Evolutionary conservation across 2,113 vertebrate genomes (phyloP).

Genomic region (Petroica traversi): DNA sequence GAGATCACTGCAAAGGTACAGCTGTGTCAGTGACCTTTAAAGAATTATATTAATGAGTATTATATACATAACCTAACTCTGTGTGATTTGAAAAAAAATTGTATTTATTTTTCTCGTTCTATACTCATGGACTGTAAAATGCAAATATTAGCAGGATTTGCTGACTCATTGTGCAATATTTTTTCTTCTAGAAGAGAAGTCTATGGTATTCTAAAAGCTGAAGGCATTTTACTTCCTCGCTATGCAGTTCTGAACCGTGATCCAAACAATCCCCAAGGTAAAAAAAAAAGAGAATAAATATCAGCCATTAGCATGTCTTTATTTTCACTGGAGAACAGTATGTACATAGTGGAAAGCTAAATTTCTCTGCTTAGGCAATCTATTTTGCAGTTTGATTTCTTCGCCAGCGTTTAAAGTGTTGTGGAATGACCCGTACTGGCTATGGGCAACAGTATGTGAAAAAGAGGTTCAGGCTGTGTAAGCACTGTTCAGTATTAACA

Average conservation of each 20-base stretch:
- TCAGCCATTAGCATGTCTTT: not conserved
- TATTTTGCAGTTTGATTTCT: not conserved
- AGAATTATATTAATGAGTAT: not conserved
- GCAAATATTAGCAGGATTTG: not conserved
- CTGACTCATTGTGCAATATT: not conserved
- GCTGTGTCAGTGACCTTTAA: not conserved
- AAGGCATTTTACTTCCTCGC: conserved; percentile 89
- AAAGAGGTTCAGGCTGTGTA: not conserved
- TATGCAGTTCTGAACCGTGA: conserved; percentile 88
- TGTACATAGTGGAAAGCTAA: not conserved
- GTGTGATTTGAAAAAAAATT: not conserved
- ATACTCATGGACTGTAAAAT: not conserved
- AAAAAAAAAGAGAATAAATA: not conserved
- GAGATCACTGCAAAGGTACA: not conserved
- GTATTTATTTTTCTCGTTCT: not conserved
- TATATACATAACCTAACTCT: not conserved
- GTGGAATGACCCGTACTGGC: not conserved
- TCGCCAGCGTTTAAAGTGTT: not conserved
- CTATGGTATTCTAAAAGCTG: conserved; percentile 86
- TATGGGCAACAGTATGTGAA: not conserved
- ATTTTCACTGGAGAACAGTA: not conserved
- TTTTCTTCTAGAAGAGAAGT: conserved; percentile 83
- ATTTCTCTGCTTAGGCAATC: not conserved
- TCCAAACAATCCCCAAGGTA: conserved; percentile 89
- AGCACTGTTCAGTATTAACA: not conserved